phyloP scores from a whole-genome alignment of 2,888 invertebrate genomes.

The Drosophila stalkeri region DNA sequence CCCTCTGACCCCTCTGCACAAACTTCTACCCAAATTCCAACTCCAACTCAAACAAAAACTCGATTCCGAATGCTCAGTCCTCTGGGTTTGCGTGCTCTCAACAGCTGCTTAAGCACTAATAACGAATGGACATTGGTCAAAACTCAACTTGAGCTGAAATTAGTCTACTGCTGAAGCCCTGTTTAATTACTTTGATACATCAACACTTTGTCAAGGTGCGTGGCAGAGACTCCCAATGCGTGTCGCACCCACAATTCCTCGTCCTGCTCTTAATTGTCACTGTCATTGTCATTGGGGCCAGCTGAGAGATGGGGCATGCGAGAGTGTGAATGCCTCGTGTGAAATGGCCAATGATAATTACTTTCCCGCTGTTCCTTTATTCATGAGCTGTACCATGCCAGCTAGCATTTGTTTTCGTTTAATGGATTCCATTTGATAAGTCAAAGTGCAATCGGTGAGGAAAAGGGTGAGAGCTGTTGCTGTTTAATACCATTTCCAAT shows the following conservation, averaged over 20 bases:
- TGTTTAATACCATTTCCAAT: conserved; percentile 21
- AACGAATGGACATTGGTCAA: conserved; percentile 84
- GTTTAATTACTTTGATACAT: conserved; percentile 84
- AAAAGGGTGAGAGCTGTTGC: neutral
- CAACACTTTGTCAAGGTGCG: conserved; percentile 83
- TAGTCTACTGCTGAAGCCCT: conserved; percentile 78
- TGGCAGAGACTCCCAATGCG: conserved; percentile 41
- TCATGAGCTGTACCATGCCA: conserved; percentile 55
- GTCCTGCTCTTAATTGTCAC: conserved; percentile 62
- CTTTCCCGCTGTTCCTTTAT: conserved; percentile 69
- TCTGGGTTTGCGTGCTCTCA: conserved; percentile 57
- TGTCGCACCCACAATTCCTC: conserved; percentile 45
- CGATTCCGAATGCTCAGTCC: neutral
- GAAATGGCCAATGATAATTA: conserved; percentile 75
- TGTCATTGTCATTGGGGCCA: conserved; percentile 2
- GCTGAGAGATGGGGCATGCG: neutral
- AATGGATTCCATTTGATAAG: conserved; percentile 68
- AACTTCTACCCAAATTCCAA: neutral
- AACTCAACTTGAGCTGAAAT: conserved; percentile 75
- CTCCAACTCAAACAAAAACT: neutral
- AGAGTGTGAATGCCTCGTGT: conserved; percentile 46
- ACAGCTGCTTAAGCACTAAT: conserved; percentile 76
- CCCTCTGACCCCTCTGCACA: neutral
- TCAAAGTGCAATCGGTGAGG: conserved; percentile 42
- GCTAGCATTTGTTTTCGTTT: conserved; percentile 63